Conservation (phyloP, 2,888 invertebrate species). For the Drosophila stalkeri region DNA sequence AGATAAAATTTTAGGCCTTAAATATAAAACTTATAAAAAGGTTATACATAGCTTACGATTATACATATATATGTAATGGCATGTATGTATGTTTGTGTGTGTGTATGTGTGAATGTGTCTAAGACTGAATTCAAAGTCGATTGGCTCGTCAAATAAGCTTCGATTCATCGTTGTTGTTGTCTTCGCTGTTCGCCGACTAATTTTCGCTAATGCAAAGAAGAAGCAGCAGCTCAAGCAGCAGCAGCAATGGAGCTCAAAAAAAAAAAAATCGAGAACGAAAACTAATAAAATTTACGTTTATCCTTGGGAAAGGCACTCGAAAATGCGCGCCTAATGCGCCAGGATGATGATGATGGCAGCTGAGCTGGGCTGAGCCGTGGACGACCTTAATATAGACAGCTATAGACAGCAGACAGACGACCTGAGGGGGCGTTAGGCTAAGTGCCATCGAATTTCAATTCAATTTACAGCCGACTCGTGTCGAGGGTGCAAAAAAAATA, state of each 20-base stretch:
- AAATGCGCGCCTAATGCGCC: constrained; percentile 78
- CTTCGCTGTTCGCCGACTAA: constrained; percentile 63
- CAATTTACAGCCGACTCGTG: constrained; percentile 69
- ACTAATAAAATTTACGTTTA: constrained; percentile 81
- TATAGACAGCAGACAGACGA: constrained; percentile 34
- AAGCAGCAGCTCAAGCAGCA: constrained; percentile 41
- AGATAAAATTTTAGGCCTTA: constrained; percentile 10
- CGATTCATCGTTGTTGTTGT: constrained; percentile 35
- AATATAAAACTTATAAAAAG: constrained; percentile 39
- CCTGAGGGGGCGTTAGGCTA: constrained; percentile 46
- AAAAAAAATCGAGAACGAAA: constrained; percentile 43
- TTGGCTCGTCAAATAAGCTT: constrained; percentile 66
- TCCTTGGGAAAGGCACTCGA: constrained; percentile 78
- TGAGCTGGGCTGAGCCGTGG: constrained; percentile 36
- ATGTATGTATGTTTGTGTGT: background rate
- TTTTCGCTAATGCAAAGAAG: constrained; percentile 78
- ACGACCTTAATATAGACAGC: constrained; percentile 75
- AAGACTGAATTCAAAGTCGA: constrained; percentile 40
- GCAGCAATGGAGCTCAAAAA: constrained; percentile 9
- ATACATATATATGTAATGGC: background rate
- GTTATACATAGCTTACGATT: background rate
- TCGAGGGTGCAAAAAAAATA: constrained; percentile 67
- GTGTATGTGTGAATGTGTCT: constrained; percentile 5
- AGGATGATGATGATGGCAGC: constrained; percentile 55
- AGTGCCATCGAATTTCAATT: constrained; percentile 81